Conservation (phyloP, 2,113 vertebrate genomes). For the Tetrax tetrax region DNA sequence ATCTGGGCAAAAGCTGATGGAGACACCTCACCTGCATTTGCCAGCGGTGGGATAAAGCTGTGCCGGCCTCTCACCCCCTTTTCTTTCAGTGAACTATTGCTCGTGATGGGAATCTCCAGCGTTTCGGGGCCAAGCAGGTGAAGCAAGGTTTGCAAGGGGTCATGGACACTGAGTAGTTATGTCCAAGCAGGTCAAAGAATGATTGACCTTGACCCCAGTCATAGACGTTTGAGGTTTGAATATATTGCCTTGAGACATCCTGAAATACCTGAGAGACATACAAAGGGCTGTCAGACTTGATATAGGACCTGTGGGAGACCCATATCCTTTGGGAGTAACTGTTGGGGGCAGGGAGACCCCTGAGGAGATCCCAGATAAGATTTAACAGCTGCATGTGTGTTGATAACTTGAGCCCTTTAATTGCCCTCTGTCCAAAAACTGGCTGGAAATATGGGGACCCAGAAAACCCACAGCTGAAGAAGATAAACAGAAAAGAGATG, state of each 20-base stretch:
- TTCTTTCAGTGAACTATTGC: neutral
- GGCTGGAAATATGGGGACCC: neutral
- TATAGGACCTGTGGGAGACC: neutral
- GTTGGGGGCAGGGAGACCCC: neutral
- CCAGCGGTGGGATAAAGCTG: neutral
- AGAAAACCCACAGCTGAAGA: neutral
- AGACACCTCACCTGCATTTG: neutral
- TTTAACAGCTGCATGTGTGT: neutral
- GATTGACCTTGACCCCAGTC: neutral
- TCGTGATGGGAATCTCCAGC: neutral
- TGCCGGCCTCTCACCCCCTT: neutral
- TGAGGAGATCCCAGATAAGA: neutral
- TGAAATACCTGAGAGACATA: neutral
- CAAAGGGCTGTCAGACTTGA: neutral
- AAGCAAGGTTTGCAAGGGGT: neutral
- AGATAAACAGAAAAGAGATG: neutral
- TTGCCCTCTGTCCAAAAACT: neutral
- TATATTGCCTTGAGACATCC: neutral
- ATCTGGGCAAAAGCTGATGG: neutral
- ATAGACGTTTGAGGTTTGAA: neutral
- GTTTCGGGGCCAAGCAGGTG: neutral
- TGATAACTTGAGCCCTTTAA: neutral
- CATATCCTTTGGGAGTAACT: neutral
- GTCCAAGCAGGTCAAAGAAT: neutral
- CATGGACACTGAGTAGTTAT: accelerated